Conservation (phyloP, 1,140 invertebrate species). For the Cotesia glomerata region DNA sequence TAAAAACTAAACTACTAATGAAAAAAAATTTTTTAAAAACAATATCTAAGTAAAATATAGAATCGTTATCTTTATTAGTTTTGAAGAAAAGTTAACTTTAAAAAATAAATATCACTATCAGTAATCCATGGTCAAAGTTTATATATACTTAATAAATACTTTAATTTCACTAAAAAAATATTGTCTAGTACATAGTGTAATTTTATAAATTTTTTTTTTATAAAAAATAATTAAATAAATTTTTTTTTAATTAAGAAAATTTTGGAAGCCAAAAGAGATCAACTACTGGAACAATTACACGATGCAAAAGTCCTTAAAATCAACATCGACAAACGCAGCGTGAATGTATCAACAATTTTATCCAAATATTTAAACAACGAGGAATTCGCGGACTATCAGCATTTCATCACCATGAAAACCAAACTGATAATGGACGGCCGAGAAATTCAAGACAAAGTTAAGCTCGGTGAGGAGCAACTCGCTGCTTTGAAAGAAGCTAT, state of each 20-base stretch:
- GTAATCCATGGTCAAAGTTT: neutral
- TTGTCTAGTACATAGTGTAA: too few species aligned
- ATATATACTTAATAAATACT: neutral
- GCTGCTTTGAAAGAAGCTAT: conserved; percentile 75
- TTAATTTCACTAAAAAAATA: neutral
- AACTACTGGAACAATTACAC: conserved; percentile 78
- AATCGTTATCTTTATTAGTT: too few species aligned
- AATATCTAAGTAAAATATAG: too few species aligned
- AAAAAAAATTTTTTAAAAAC: too few species aligned
- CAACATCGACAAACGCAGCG: conserved; percentile 81
- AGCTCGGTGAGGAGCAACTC: conserved; percentile 85
- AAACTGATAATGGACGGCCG: conserved; percentile 85
- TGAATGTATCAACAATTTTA: conserved; percentile 77
- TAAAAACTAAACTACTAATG: too few species aligned
- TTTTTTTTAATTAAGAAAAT: conserved; percentile 68
- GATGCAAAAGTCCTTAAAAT: conserved; percentile 85
- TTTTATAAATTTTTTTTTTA: too few species aligned
- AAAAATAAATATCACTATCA: too few species aligned
- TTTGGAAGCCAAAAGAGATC: conserved; percentile 79
- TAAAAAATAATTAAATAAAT: too few species aligned
- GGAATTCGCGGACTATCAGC: conserved; percentile 83
- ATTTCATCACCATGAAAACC: conserved; percentile 92
- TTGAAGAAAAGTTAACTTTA: too few species aligned
- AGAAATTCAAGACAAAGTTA: conserved; percentile 87
- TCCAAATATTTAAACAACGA: conserved; percentile 77